Evolutionary conservation across 2,888 invertebrate genomes (phyloP).

Genomic region (Lymantria dispar): DNA sequence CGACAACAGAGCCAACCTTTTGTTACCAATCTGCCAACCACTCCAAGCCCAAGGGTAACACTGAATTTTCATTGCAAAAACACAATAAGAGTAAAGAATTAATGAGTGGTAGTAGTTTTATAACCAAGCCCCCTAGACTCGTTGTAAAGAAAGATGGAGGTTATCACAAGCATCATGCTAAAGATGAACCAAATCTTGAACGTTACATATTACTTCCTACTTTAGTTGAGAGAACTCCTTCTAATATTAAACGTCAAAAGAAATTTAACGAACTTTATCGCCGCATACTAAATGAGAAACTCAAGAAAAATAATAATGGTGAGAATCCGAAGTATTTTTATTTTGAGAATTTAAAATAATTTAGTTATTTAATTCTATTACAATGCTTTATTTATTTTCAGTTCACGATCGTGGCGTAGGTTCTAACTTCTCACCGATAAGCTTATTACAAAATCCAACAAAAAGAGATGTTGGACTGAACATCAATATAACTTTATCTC

Average conservation of each 20-base stretch:
- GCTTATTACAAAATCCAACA: constrained; percentile 11
- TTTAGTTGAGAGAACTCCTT: constrained; percentile 68
- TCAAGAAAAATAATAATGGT: constrained; percentile 37
- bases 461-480: constrained; percentile 64
- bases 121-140: constrained; percentile 51
- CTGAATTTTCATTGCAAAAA: constrained; percentile 28
- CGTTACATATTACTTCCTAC: constrained; percentile 71
- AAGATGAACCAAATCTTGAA: constrained; percentile 63
- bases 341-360: neutral
- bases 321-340: neutral
- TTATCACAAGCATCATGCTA: constrained; percentile 45
- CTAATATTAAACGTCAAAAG: constrained; percentile 70
- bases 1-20: constrained; percentile 54
- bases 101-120: constrained; percentile 53
- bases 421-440: constrained; percentile 6
- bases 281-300: constrained; percentile 61
- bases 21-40: constrained; percentile 56
- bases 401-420: constrained; percentile 29
- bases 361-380: neutral
- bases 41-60: constrained; percentile 14
- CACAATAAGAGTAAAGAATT: constrained; percentile 29
- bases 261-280: constrained; percentile 74
- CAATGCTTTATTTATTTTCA: constrained; percentile 29
- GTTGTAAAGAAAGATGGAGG: constrained; percentile 60
- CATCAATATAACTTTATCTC: constrained; percentile 55